Conservation (phyloP, 2,797 vertebrate genomes). For the Anableps anableps region DNA sequence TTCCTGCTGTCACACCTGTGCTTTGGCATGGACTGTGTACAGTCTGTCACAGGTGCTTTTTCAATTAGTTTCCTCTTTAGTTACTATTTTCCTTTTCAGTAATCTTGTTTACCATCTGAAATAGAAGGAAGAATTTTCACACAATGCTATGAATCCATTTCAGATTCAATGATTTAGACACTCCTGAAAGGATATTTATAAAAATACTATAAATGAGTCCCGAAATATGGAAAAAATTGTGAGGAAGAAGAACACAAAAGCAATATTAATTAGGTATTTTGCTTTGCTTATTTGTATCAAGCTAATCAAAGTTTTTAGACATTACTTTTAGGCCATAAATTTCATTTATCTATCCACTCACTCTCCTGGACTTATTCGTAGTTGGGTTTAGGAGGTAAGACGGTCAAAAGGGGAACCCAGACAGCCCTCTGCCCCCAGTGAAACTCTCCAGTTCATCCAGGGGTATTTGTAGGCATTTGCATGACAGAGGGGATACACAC, state of each 20-base stretch:
- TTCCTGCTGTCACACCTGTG: conserved; percentile 19
- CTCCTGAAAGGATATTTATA: neutral
- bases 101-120: neutral
- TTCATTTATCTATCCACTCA: neutral
- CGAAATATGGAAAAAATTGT: neutral
- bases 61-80: neutral
- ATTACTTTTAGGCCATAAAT: neutral
- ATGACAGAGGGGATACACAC: too few species aligned
- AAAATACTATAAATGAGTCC: neutral
- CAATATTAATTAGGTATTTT: neutral
- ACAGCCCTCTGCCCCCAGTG: too few species aligned
- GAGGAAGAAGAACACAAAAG: too few species aligned
- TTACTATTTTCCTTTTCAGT: neutral
- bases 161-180: too few species aligned
- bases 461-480: too few species aligned
- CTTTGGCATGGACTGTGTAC: neutral
- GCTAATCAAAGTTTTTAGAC: neutral
- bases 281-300: neutral
- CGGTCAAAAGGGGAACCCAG: too few species aligned
- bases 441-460: too few species aligned
- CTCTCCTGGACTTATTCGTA: too few species aligned
- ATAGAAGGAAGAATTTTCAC: neutral
- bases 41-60: neutral
- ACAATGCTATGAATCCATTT: neutral
- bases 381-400: too few species aligned